Conservation (phyloP, 2,797 vertebrate species). For the Tauraco hartlaubi region DNA sequence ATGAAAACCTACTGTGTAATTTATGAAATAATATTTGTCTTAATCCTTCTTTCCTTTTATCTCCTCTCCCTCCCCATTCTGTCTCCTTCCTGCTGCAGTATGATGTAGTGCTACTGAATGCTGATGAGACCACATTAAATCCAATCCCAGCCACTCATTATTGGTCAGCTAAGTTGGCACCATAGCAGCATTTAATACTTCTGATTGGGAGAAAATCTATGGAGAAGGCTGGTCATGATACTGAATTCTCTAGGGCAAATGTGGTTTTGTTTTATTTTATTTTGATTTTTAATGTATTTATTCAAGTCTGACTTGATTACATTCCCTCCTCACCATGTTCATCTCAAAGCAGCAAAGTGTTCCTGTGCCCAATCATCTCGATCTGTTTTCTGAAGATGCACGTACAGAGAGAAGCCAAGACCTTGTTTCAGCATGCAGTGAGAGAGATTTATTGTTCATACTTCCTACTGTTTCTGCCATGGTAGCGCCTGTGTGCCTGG, state of each 20-base stretch:
- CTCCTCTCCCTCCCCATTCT: neutral
- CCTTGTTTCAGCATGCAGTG: neutral
- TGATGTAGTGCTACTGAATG: neutral
- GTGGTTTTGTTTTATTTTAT: neutral
- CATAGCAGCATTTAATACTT: neutral
- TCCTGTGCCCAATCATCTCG: neutral
- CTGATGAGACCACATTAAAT: neutral
- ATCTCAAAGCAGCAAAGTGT: neutral
- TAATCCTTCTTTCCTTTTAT: neutral
- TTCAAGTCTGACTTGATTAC: neutral
- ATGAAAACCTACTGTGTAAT: neutral
- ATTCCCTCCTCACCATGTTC: neutral
- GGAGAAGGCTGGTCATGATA: neutral
- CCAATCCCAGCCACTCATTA: neutral
- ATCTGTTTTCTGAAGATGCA: slow-evolving; percentile 14
- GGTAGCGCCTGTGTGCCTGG: neutral
- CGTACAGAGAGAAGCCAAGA: neutral
- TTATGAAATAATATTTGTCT: slow-evolving; percentile 22
- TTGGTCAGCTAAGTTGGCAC: neutral
- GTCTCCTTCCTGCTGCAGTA: neutral
- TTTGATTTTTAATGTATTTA: neutral
- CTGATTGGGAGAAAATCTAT: neutral
- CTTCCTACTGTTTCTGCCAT: slow-evolving; percentile 13
- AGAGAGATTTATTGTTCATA: neutral
- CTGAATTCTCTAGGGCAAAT: neutral